Base-by-base conservation (phyloP, 2,888 invertebrate genomes). In the Protonemura montana region DNA sequence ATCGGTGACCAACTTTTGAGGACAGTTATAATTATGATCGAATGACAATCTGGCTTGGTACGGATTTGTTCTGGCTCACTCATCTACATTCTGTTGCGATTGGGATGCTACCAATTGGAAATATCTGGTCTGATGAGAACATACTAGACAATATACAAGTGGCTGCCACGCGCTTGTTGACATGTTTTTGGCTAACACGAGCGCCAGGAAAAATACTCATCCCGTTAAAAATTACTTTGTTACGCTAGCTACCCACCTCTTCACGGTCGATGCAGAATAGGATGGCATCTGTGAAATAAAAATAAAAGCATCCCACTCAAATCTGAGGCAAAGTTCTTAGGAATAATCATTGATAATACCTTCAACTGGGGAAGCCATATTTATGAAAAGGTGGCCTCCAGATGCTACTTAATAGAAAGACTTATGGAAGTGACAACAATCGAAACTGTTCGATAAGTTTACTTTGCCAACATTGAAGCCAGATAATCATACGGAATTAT, bases 401-500 rank as follows among this genome's bases (percentile, higher is more conserved):
- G 59, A 21, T 59, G 59, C 21, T 59, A 59, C 59, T 21, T 59
- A 16, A 59, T 59, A 26, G 27, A 28, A 78, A 78, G 78, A 28
- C 78, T 78, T 7, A 78, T 78, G 10, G 78, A 78, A 13, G 28
- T 78, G 16, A 25, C 78, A 78, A 10, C 27, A 27, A 26, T 78
- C 7, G 28, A n/a, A 27, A 78, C 78, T 78, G 78, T 27, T 10
- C 27, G 28, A 78, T 27, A 6, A 28, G 78, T 78, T 16, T 78
- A 13, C 78, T 78, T 78, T 78, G 26, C 78, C 26, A 27, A 78
- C 27, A 78, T 78, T 28, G 27, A 78, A 78, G 26, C 78, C 27
- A 27, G 28, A 27, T 7, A 26, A 78, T 78, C 78, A 5, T 78
- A 78, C 16, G 78, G 59, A 21, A 59, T 59, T 1, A 59, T 59